Base-by-base conservation (phyloP, 2,888 invertebrate species). In the Poecilobothrus nobilitatus region DNA sequence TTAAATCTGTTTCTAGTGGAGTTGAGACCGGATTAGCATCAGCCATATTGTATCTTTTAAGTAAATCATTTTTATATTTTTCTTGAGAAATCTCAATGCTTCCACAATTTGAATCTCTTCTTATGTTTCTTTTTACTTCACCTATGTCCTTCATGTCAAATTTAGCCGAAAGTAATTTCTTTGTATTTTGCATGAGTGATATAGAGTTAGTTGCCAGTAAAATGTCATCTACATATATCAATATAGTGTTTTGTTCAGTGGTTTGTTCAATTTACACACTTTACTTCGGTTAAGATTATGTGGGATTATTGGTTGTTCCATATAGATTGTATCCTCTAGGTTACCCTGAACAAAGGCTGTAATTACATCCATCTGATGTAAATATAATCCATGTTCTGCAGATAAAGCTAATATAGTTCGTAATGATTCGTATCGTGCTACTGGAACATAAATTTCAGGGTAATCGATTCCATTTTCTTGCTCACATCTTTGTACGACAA, bases 401-500 rank as follows among this genome's bases (percentile, higher is more conserved):
- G 68, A 63, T 22, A 70, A 67, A 20, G 69, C 68, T 10, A 71
- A 65, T 9, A 70, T 33, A 65, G 68, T 27, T 66, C 70, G 41
- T 10, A 71, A 68, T 20, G 70, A 70, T 18, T 68, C 61, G 20
- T 71, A 66, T 61, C 71, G 70, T 44, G 69, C 70, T 1, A 71
- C 71, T 44, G 71, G 72, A 53, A 70, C 53, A 63, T 70, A 70
- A 5, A 67, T 68, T 12, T 70, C 70, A 18, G 67, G 27, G 22
- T 70, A 71, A 65, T 73, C 70, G 1, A 71, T 53, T 0, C 71
- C n/a, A n/a, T n/a, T n/a, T n/a, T n/a, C 71, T 21, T 44, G 15
- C 15, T 27, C 21, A n/a, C n/a, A n/a, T n/a, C n/a, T n/a, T n/a
- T n/a, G n/a, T n/a, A n/a, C n/a, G n/a, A n/a, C n/a, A n/a, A n/a